Percentiles rank a stretch among this genome's conserved stretches.
Conservation (phyloP, 2,797 vertebrate species). For the Cichlasoma orientale region DNA sequence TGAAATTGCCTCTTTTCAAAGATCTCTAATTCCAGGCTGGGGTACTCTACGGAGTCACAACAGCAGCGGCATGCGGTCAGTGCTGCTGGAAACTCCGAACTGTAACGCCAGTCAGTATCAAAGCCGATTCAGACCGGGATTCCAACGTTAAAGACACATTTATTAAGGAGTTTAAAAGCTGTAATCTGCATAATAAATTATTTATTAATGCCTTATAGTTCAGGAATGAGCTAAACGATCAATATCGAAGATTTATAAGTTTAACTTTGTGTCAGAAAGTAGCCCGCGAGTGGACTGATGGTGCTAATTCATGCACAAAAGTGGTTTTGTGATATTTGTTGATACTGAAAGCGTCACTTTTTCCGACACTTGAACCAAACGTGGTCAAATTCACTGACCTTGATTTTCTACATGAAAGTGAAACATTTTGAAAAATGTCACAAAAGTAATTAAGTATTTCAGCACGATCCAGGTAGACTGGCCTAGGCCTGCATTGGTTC, state of each 20-base stretch:
- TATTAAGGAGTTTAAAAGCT: neutral
- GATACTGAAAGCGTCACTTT: neutral
- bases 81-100: conserved; percentile 26
- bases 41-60: conserved; percentile 12
- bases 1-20: conserved; percentile 74
- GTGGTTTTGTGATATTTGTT: neutral
- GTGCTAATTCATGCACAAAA: neutral
- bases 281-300: neutral
- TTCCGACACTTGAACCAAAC: neutral
- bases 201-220: neutral
- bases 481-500: neutral
- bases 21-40: conserved; percentile 51
- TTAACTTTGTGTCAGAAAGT: neutral
- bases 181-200: neutral
- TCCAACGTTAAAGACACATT: neutral
- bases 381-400: no score
- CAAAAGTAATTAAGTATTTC: no score
- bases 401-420: no score
- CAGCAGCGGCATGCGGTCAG: conserved; percentile 25
- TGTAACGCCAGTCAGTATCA: conserved; percentile 62
- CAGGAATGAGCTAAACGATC: neutral
- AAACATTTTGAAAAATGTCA: no score
- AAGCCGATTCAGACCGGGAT: neutral
- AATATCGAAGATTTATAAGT: neutral
- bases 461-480: neutral